phyloP scores from a whole-genome alignment of 30 jellyfish, hydroid and myxozoan species.

The Clytia hemisphaerica region DNA sequence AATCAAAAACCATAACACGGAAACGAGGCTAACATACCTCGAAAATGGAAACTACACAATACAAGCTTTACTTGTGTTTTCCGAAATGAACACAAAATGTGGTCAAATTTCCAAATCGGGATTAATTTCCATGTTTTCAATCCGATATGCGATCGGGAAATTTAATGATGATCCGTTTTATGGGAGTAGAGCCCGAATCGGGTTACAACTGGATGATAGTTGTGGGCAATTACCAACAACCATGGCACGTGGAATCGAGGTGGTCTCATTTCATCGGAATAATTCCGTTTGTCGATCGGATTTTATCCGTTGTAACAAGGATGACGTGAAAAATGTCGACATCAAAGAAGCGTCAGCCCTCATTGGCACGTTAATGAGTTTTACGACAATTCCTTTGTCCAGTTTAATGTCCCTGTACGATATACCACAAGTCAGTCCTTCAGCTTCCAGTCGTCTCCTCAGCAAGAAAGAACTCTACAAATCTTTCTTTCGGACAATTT shows the following conservation, averaged over 20 bases:
- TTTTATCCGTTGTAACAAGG: conserved; percentile 36
- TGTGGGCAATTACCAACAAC: conserved; percentile 51
- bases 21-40: not conserved
- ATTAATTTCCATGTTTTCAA: conserved; percentile 25
- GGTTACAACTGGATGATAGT: conserved; percentile 60
- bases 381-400: conserved; percentile 71
- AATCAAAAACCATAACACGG: too few species aligned
- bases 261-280: conserved; percentile 65
- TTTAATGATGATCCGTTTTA: conserved; percentile 20
- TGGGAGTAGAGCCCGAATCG: conserved; percentile 35
- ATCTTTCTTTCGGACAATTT: conserved; percentile 79
- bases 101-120: conserved; percentile 23
- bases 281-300: conserved; percentile 80
- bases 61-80: not conserved
- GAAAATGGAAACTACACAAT: conserved; percentile 4
- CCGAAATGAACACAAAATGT: conserved; percentile 17
- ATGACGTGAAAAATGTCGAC: not conserved
- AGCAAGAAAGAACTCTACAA: conserved; percentile 53
- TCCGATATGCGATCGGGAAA: conserved; percentile 54
- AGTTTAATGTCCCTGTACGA: conserved; percentile 54
- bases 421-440: conserved; percentile 69
- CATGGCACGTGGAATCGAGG: conserved; percentile 75
- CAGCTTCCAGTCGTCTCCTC: conserved; percentile 83
- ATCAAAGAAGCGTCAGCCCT: conserved; percentile 61
- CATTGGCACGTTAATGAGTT: conserved; percentile 65